These are phyloP conservation scores for Nephrotoma appendiculata DNA, from an alignment of 2,888 invertebrate species.

Conservation along the genomic window DNA sequence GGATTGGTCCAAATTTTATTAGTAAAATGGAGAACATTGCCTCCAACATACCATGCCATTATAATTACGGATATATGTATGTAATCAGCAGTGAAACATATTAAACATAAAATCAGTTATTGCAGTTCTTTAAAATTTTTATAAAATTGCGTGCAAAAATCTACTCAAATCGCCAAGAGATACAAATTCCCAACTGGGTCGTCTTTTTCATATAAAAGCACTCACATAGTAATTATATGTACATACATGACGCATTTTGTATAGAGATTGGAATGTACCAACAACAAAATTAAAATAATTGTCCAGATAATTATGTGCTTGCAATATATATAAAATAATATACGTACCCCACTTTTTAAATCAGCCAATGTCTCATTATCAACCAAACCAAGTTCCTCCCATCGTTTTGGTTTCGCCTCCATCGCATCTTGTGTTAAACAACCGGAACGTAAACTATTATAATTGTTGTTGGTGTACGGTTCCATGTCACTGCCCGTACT, in stretches of 20 bases:
- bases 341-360: slow-evolving; percentile 51
- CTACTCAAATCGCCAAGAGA: not conserved
- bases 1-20: not conserved
- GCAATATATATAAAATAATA: not conserved
- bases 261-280: not conserved
- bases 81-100: not conserved
- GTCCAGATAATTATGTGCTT: not conserved
- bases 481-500: not conserved
- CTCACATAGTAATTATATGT: not conserved
- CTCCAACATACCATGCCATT: not conserved
- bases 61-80: not conserved
- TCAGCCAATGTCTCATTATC: slow-evolving; percentile 45
- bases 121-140: not conserved
- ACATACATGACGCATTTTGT: not conserved
- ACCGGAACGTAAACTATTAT: not conserved
- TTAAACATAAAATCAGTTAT: not conserved
- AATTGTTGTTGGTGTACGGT: not conserved
- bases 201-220: not conserved
- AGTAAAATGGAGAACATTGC: not conserved
- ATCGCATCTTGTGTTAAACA: not conserved
- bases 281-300: not conserved
- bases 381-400: slow-evolving; percentile 49
- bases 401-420: slow-evolving; percentile 22
- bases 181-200: not conserved
- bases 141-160: not conserved